phyloP scores from a whole-genome alignment of 2,888 invertebrate species.

The Oegoconia quadripuncta region DNA sequence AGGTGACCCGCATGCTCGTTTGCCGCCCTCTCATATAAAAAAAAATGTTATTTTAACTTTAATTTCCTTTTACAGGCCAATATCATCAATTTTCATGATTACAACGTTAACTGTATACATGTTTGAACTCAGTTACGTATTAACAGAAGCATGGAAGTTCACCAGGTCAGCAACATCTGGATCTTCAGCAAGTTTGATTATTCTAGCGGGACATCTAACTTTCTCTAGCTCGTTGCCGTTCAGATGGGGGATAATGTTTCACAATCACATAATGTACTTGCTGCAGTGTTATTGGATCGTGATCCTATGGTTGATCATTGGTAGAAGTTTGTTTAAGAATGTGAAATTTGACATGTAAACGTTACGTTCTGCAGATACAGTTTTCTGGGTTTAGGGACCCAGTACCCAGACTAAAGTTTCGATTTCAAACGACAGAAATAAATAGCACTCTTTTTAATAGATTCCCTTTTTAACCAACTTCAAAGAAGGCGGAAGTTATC shows the following conservation, averaged over 20 bases:
- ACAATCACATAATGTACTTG: slow-evolving; percentile 11
- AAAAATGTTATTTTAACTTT: neutral
- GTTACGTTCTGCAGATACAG: neutral
- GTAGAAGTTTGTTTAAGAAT: slow-evolving; percentile 5
- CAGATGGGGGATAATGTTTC: slow-evolving; percentile 3
- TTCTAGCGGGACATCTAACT: slow-evolving; percentile 15
- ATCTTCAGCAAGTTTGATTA: slow-evolving; percentile 4
- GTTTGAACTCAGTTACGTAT: slow-evolving; percentile 4
- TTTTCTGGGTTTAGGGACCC: no score
- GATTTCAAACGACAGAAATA: no score
- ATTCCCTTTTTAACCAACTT: no score
- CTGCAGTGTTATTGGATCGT: slow-evolving; percentile 14
- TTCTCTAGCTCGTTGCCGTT: slow-evolving; percentile 16
- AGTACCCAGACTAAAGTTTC: no score
- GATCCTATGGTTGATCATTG: slow-evolving; percentile 13
- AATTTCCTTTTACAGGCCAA: slow-evolving; percentile 15
- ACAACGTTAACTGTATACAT: slow-evolving; percentile 1
- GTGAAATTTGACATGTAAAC: slow-evolving; percentile 7
- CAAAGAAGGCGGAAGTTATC: no score
- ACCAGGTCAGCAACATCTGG: neutral
- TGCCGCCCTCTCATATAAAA: no score
- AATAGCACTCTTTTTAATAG: no score
- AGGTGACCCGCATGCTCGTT: no score
- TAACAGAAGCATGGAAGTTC: slow-evolving; percentile 4
- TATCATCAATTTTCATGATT: slow-evolving; percentile 12